Evolutionary conservation across 2,113 vertebrate species (phyloP), one percentile per base, ranked within the genome.

Genomic region (Epinephelus fuscoguttatus): DNA sequence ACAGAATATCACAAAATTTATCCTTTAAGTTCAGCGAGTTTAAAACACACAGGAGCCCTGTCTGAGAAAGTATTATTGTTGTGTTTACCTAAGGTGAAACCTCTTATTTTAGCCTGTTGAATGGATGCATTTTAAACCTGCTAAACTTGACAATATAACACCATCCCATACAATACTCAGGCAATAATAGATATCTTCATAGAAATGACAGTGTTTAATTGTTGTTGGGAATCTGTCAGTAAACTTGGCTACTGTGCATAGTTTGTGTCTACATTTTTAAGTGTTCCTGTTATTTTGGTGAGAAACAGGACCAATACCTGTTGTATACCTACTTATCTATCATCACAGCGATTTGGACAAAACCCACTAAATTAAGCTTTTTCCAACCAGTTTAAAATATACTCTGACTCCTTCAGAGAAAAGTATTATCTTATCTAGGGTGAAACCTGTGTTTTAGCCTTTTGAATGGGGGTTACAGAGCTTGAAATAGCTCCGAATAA

Each of bases 401-500:
- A 21, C 61, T 67, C 42, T 61, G 76, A 50, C 21, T 25, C 19
- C 23, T 70, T 86, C 60, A 59, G 74, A 1, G 3, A 70, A 57
- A 30, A 49, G 14, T 52, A 0, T 85, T 62, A 69, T 75, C 77
- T 87, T 76, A 87, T 89, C 78, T 40, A 4, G 56, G 61, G 62
- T 82, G 55, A 80, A 72, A 56, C 23, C 60, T 61, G 73, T 68
- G 42, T 68, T 74, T 64, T 59, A 30, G 62, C 37, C 73, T 77
- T 70, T 70, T 63, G 42, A 85, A 84, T 62, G 75, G 60, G 52
- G 78, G 45, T n/a, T 50, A 33, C 37, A 14, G 81, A 76, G 86
- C 78, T 78, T 78, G 75, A 82, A 88, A 91, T 86, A 78, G 87
- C 80, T 72, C 30, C 3, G 78, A 84, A 75, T 79, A 75, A 86